Evolutionary conservation across 2,113 vertebrate species (phyloP), one percentile per base, ranked within the genome.

Genomic region (Nothobranchius kuhntae): DNA sequence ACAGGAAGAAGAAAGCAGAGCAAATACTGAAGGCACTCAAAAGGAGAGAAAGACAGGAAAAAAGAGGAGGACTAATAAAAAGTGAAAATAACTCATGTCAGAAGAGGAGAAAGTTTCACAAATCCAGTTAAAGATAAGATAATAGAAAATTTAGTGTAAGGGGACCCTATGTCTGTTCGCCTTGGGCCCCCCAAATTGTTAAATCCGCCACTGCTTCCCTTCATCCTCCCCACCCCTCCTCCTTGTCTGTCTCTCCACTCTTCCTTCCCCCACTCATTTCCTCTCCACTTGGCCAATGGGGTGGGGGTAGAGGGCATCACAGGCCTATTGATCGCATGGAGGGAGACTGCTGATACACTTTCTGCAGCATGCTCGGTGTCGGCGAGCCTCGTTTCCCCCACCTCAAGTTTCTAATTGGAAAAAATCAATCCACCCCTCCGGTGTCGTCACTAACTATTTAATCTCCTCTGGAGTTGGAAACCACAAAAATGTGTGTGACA

Each of bases 271-370:
- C 74, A 75, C 76, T 48, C 53, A 8, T 50, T 77, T 82, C 78
- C 77, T 78, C 69, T 75, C 47, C 65, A 35, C 72, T 64, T 13
- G 68, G 55, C 54, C 65, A 63, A 53, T 14, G 42, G 59, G 48
- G 50, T 48, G 54, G 61, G 35, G 73, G 11, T 30, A 5, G 68
- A 54, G 54, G 65, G 65, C 75, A 75, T 77, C 62, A 54, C 50
- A 50, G 68, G 48, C 55, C 80, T 80, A 89, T 89, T 74, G 86
- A 89, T 89, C 7, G 10, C 51, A 21, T 0, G 24, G 55, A 52
- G 48, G 48, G 69, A 84, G 83, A 71, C 75, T 83, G 86, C 86
- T 84, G 80, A 85, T 84, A 74, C 73, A 78, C 75, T 75, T 70
- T 83, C 74, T 82, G 81, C 80, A 61, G 70, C 47, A 4, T 51